phyloP scores from a whole-genome alignment of 1,140 invertebrate species.

The Venustaconcha ellipsiformis region DNA sequence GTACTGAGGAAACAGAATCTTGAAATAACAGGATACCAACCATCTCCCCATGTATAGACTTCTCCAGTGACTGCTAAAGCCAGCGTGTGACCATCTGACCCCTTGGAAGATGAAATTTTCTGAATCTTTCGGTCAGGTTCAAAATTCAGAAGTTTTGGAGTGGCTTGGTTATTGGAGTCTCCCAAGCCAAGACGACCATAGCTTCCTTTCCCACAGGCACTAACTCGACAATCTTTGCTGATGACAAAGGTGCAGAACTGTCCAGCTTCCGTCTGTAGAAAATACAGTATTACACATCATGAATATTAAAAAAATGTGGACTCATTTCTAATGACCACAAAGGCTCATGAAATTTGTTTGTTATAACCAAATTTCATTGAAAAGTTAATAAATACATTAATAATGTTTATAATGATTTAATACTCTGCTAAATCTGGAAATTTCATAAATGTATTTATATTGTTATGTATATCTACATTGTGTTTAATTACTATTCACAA shows the following conservation, averaged over 20 bases:
- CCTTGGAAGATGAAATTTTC: constrained; percentile 74
- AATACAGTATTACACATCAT: background rate
- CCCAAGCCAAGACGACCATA: constrained; percentile 74
- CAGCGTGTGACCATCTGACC: constrained; percentile 90
- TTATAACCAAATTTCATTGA: too few relatives aligned
- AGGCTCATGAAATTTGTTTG: too few relatives aligned
- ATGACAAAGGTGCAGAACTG: constrained; percentile 79
- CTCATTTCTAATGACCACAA: too few relatives aligned
- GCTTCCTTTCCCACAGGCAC: constrained; percentile 76
- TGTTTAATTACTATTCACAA: too few relatives aligned
- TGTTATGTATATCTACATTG: too few relatives aligned
- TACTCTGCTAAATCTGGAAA: too few relatives aligned
- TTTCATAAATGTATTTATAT: too few relatives aligned
- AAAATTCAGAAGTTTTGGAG: constrained; percentile 71
- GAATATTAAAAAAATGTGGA: background rate
- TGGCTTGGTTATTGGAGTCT: constrained; percentile 73
- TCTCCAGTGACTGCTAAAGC: constrained; percentile 90
- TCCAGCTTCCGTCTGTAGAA: constrained; percentile 75
- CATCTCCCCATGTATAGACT: constrained; percentile 96
- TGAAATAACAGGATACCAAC: constrained; percentile 57
- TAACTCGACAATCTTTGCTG: constrained; percentile 73
- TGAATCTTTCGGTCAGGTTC: constrained; percentile 63
- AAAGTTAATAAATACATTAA: too few relatives aligned
- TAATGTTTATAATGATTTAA: too few relatives aligned
- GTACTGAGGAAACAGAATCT: background rate